phyloP scores from a whole-genome alignment of 2,113 vertebrate species.

The Ochotona princeps region DNA sequence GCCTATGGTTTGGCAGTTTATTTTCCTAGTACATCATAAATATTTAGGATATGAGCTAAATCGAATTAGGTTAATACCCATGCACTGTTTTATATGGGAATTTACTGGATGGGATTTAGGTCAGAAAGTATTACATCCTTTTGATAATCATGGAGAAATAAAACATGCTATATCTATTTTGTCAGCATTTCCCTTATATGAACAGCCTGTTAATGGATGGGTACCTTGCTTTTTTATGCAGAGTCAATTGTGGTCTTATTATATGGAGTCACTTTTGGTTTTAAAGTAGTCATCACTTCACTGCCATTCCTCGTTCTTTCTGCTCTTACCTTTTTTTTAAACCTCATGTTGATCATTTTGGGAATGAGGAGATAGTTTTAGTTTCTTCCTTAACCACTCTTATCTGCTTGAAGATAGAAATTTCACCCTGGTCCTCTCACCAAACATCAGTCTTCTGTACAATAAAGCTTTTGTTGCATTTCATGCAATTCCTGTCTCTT shows the following conservation, averaged over 20 bases:
- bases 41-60: background rate
- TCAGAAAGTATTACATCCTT: background rate
- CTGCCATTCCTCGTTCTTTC: background rate
- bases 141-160: background rate
- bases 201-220: background rate
- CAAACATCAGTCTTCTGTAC: background rate
- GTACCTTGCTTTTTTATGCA: background rate
- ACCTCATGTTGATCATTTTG: background rate
- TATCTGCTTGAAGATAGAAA: constrained; percentile 1
- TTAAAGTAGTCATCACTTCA: background rate
- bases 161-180: background rate
- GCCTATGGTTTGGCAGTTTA: background rate
- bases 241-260: too few species aligned
- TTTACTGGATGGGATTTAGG: background rate
- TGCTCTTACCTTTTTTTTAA: background rate
- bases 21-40: background rate
- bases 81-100: background rate
- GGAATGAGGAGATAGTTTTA: background rate
- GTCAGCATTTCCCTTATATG: background rate
- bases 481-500: background rate
- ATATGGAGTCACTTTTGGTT: background rate
- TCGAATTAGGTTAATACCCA: background rate
- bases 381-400: background rate
- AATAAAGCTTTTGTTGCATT: background rate
- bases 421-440: background rate